Base-by-base conservation (phyloP, 2,113 vertebrate species). In the Podilymbus podiceps region DNA sequence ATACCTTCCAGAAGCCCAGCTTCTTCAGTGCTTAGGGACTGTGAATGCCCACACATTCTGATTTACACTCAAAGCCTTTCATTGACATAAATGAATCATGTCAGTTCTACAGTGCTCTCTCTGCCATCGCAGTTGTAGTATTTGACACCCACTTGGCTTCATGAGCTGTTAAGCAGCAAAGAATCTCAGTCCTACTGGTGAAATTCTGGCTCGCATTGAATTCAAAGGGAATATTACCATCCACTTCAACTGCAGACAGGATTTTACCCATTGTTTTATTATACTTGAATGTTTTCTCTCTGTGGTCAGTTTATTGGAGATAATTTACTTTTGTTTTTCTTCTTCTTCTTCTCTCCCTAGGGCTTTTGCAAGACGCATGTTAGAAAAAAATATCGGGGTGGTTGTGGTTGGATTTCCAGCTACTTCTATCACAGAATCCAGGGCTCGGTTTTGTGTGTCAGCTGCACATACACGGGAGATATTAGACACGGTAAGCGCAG, bases 361-460 rank as follows among this genome's bases (percentile, higher is more conserved):
- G 94, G 99, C 99, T 73, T 99, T 99, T 96, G 96, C 98, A 82
- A 98, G 99, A 40, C 97, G 98, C 90, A 98, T 99, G 98, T 95
- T 99, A 94, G n/a, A 96, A 74, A 98, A 97, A 92, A 99, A 98
- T 76, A 99, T 99, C 0, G 99, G 98, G 0, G 99, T 99, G 14
- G 99, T 99, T 33, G 99, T 99, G 1, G 99, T 99, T 40, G 99
- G 99, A 18, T 99, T 99, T 91, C 99, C 99, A 85, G 99, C 99
- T 82, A 99, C 99, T 16, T 97, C 99, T 1, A 98, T 99, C 21
- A 95, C 98, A 56, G 99, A 99, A 97, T 99, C 99, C 80, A 98
- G 99, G 55, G 99, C 99, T 84, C 98, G 99, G 58, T 99, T 99
- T 96, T 99, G 99, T 78, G 64, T 99, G 66, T 99, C 99, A 42